These are phyloP conservation scores for Zingel zingel DNA, from an alignment of 2,113 vertebrate genomes.

Conservation along the genomic window DNA sequence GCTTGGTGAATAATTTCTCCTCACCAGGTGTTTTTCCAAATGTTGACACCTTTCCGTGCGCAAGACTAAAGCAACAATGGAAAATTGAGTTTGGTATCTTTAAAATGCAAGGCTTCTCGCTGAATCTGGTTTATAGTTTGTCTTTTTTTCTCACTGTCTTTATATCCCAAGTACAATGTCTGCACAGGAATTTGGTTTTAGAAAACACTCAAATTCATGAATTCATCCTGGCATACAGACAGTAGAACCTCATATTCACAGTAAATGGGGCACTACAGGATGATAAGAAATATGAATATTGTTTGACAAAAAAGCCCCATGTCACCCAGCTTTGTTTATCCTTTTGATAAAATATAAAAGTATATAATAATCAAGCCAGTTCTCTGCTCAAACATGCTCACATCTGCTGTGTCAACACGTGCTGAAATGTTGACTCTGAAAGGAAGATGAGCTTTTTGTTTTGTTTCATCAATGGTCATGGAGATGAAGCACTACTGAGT, in stretches of 20 bases:
- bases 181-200: not conserved
- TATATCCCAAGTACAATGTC: not conserved
- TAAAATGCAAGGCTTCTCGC: not conserved
- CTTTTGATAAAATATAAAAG: not conserved
- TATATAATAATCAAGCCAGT: not conserved
- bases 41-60: not conserved
- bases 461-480: not conserved
- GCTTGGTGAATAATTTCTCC: not conserved
- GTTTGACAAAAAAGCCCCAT: not conserved
- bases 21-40: not conserved
- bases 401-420: not conserved
- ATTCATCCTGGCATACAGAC: no score
- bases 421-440: not conserved
- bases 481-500: not conserved
- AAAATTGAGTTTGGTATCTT: not conserved
- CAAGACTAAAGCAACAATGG: not conserved
- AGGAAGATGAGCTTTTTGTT: not conserved
- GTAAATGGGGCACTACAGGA: not conserved
- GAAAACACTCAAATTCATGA: not conserved
- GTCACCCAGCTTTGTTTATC: not conserved
- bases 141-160: not conserved
- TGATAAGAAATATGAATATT: not conserved
- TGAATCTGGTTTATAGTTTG: not conserved
- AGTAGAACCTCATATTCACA: not conserved
- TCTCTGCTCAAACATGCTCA: not conserved